Evolutionary conservation across 2,113 vertebrate species (phyloP).

Genomic region (Antechinus flavipes): DNA sequence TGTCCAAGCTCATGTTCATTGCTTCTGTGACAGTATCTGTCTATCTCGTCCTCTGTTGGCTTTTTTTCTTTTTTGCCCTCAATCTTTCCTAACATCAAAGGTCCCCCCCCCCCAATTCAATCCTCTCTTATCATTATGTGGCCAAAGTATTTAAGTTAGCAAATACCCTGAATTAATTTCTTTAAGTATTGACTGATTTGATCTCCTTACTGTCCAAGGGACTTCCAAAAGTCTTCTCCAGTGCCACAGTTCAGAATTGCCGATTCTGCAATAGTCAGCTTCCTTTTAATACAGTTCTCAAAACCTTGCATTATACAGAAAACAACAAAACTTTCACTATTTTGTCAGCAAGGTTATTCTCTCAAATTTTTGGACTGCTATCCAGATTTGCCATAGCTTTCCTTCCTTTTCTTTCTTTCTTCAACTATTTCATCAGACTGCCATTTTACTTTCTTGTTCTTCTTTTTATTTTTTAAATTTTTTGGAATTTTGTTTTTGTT

Average conservation of each 20-base stretch:
- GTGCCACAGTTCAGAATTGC: not conserved
- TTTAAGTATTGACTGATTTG: not conserved
- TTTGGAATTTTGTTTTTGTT: not conserved
- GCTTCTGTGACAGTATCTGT: not conserved
- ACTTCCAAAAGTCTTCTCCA: no score
- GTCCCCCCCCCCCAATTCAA: not conserved
- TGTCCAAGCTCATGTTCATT: not conserved
- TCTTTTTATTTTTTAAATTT: not conserved
- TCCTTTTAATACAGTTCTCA: not conserved
- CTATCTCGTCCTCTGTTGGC: not conserved
- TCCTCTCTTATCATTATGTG: not conserved
- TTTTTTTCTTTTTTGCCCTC: not conserved
- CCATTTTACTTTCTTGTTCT: not conserved
- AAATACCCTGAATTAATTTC: not conserved
- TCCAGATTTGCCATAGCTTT: not conserved
- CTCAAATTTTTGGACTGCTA: not conserved
- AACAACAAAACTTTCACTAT: not conserved
- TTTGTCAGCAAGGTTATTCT: not conserved
- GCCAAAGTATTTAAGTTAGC: not conserved
- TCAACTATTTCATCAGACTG: not conserved
- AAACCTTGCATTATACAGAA: not conserved
- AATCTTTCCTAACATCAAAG: not conserved
- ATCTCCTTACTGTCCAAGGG: not conserved
- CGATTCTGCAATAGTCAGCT: not conserved
- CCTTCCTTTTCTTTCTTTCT: not conserved